Evolutionary conservation across 2,113 vertebrate species (phyloP), one percentile per base, ranked within the genome.

Genomic region (Notiomystis cincta): DNA sequence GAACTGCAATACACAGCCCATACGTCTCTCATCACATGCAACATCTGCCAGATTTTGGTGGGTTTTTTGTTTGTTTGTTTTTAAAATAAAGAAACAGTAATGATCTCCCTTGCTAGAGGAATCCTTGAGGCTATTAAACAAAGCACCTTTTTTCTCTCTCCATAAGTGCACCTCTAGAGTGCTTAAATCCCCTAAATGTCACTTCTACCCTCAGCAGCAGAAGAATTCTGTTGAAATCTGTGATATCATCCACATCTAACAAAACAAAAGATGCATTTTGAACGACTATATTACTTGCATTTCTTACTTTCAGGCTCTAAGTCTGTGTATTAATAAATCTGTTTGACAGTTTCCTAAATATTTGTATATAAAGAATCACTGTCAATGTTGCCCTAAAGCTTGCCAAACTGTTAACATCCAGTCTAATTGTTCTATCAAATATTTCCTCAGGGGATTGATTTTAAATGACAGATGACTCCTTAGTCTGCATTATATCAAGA

Each of bases 261-360:
- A 91, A 60, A 93, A 87, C 62, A 61, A 58, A 94, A 90, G 11
- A 77, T 54, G 23, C 61, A 69, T 91, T 95, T 90, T 90, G 56
- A 88, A 95, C 1, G 13, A 60, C 7, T 71, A 33, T 42, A 77
- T 81, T 87, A 60, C 75, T 92, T 79, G 54, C 64, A 58, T 77
- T 75, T 96, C 38, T 42, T 83, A 90, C 89, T 56, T 76, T 44
- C 56, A 84, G 71, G 48, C 45, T 73, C 30, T 37, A 69, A 65
- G 77, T 92, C 56, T 86, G 48, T 50, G 11, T 19, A 60, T 95
- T 95, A 96, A 95, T 86, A 93, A 94, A 83, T 91, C 58, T 89
- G 35, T 47, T 76, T 84, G 82, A 94, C 70, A 85, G 73, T 65
- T 95, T 93, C 89, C 89, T 94, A 96, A 97, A 91, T 93, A 95